Base-by-base conservation (phyloP, 64 coral and sea anemone species). In the Cladopsammia gracilis region DNA sequence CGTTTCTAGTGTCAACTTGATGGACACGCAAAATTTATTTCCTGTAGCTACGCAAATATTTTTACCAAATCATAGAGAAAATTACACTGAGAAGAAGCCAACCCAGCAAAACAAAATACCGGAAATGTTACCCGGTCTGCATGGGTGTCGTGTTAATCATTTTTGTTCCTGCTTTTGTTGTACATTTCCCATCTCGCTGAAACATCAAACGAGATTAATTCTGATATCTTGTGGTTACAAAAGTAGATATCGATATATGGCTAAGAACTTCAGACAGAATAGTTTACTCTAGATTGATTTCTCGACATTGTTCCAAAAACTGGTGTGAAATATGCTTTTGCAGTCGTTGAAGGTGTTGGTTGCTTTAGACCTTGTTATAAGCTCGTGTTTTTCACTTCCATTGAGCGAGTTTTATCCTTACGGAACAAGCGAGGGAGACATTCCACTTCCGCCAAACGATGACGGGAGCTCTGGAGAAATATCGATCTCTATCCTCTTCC, bases 391-490 rank as follows among this genome's bases (percentile, higher is more conserved):
- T 8, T 43, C 43, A 23, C 25, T 79, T 92, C 58, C 89, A 0
- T 42, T 94, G 14, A 74, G 34, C 10, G 73, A 91, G 42, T 94
- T 98, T 13, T 98, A 91, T 72, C 92, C 92, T 1, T 98, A 71
- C 26, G 96, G 96, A 47, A 11, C 11, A 8, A 26, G 15, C 3
- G 51, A 75, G 12, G 75, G 75, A 25, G 96, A 98, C 42, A 54
- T 9, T 0, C 47, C 44, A 43, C 64, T 91, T 45, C 92, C 81
- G 15, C 13, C 13, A 0, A 98, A 98, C 61, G 96, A 98, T n/a
- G 96, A 98, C 87, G 88, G 88, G 1, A 94, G 96, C 48, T 94
- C 96, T 22, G 88, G 88, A 44, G 48, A 48, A 79, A 24, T 98
- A 18, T 0, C 12, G 4, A 91, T 94, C 59, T 75, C 88, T 4